A percentile compares a stretch with the other conserved stretches of the same genome.
These are phyloP conservation scores for Plutella xylostella DNA, from an alignment of 2,888 invertebrate species.

Conservation along the genomic window DNA sequence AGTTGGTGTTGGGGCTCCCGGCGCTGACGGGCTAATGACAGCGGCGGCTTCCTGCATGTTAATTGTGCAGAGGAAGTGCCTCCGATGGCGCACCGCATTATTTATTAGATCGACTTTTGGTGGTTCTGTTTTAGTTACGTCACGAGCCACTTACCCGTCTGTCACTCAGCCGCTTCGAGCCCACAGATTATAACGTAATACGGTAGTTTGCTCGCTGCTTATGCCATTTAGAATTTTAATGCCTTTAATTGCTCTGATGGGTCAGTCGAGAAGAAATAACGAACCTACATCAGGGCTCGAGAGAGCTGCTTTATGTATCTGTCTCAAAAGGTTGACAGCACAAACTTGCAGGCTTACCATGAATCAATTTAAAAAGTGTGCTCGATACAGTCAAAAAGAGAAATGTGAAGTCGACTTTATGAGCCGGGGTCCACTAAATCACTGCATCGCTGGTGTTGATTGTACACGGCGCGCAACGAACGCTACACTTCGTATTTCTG, in stretches of 20 bases:
- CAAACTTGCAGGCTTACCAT: too few species aligned
- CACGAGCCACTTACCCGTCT: constrained; percentile 54
- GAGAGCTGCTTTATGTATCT: background rate
- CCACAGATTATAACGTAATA: constrained; percentile 62
- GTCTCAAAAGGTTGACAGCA: too few species aligned
- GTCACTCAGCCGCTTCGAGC: constrained; percentile 51
- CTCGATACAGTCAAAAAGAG: background rate
- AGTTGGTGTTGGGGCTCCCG: constrained; percentile 41
- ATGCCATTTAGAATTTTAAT: constrained; percentile 52
- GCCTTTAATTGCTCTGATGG: constrained; percentile 38
- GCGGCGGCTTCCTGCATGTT: constrained; percentile 61
- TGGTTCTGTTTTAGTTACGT: constrained; percentile 37
- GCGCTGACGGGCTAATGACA: constrained; percentile 64
- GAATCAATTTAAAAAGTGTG: background rate
- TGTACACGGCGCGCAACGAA: constrained; percentile 36
- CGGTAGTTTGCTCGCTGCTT: constrained; percentile 57
- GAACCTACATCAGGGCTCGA: background rate
- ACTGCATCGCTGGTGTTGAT: constrained; percentile 26
- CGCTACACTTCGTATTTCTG: constrained; percentile 35
- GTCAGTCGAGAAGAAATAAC: background rate
- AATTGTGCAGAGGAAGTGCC: constrained; percentile 60
- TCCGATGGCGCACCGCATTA: constrained; percentile 53
- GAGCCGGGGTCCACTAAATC: constrained; percentile 5
- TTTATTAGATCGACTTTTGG: constrained; percentile 55
- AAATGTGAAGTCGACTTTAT: background rate